Base-by-base conservation (phyloP, 1,140 invertebrate genomes). In the Drosophila watanabei region DNA sequence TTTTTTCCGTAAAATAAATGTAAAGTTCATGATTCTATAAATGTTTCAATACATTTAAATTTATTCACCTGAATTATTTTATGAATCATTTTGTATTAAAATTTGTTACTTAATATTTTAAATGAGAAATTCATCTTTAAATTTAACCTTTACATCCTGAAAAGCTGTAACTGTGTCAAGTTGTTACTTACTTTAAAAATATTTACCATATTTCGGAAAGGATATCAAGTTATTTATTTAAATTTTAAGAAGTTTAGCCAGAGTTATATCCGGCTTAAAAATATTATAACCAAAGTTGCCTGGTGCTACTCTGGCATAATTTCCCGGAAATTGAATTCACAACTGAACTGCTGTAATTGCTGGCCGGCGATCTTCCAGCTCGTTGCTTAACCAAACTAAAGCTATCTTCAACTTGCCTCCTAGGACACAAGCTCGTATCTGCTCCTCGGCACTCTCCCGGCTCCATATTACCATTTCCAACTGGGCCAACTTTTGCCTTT, bases 341-440 rank as follows among this genome's bases (percentile, higher is more conserved):
- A 16, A 13, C 24, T 18, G 60, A 72, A 72, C 51, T 58, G 28
- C 2, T 49, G 11, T 75, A 75, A 75, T 75, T 73, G 69, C 35
- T 52, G 69, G 68, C 8, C 37, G 18, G 70, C 46, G 68, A 72
- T 72, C 43, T 72, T 71, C 52, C 69, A 72, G 69, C 65, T 71
- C 33, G 70, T 73, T 73, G 70, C 68, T 60, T 60, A 51, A 49
- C 70, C 37, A 61, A 73, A 73, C 37, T 35, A 49, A 61, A 73
- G 45, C 54, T 73, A 73, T 73, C 54, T 52, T 20, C 37, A 73
- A 52, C 24, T 52, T 73, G 32, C 51, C 45, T 33, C 30, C 30
- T 33, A 52, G 9, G 35, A 24, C 32, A 73, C 68, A 75, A 24
- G 24, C 24, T 24, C 24, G 24, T 75, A 73, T 73, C 68, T 43